phyloP scores from a whole-genome alignment of 2,113 vertebrate genomes.

The Hemichromis elongatus region DNA sequence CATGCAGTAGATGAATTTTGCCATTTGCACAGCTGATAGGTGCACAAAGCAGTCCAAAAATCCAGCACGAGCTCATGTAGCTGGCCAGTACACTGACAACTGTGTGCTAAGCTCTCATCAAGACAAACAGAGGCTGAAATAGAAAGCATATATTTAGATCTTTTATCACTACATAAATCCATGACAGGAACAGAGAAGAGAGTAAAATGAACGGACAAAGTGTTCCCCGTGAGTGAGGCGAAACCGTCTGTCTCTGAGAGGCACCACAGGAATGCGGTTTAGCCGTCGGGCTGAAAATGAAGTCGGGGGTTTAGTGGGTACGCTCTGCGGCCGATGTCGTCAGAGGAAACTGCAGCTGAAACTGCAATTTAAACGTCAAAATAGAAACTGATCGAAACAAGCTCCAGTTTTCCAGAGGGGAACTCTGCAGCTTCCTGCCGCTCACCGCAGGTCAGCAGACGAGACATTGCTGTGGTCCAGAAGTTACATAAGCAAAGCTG shows the following conservation, averaged over 20 bases:
- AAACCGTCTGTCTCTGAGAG: not conserved
- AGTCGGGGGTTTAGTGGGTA: not conserved
- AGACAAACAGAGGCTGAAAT: not conserved
- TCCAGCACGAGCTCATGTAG: not conserved
- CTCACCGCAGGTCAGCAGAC: not conserved
- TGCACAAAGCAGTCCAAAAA: not conserved
- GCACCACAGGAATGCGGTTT: constrained; percentile 25
- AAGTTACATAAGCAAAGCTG: not conserved
- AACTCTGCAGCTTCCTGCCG: constrained; percentile 13
- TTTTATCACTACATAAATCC: not conserved
- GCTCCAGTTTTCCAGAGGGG: constrained; percentile 4
- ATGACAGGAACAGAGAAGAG: not conserved
- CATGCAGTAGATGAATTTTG: not conserved
- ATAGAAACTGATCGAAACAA: not conserved
- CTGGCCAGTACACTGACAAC: not conserved
- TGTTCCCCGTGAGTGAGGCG: not conserved
- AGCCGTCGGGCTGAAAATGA: not conserved
- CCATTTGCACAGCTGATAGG: not conserved
- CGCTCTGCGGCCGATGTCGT: not conserved
- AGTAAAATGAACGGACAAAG: not conserved
- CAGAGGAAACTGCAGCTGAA: not conserved
- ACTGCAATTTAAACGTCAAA: constrained; percentile 2
- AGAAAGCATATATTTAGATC: not conserved
- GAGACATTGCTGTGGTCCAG: not conserved
- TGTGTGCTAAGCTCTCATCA: not conserved